These are phyloP conservation scores for Geotrupes spiniger DNA, from an alignment of 2,888 invertebrate species.

Conservation along the genomic window DNA sequence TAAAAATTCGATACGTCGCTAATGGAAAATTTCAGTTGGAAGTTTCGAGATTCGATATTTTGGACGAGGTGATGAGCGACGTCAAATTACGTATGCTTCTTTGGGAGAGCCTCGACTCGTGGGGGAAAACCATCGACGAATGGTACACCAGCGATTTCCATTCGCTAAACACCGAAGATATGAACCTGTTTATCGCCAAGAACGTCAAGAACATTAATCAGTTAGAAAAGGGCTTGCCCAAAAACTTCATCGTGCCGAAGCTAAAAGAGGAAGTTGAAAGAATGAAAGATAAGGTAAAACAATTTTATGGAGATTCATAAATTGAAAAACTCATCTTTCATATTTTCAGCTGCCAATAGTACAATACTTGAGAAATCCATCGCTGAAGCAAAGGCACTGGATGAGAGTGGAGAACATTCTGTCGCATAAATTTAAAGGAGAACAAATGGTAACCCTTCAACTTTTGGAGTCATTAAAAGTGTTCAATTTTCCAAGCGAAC, in stretches of 20 bases:
- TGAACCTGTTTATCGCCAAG: constrained; percentile 63
- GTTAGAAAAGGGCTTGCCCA: constrained; percentile 80
- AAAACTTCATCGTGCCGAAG: constrained; percentile 74
- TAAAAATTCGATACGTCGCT: constrained; percentile 3
- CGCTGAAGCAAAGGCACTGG: constrained; percentile 79
- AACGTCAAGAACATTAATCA: constrained; percentile 71
- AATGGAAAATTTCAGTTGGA: constrained; percentile 60
- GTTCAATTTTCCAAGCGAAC: constrained; percentile 67
- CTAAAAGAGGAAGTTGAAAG: constrained; percentile 75
- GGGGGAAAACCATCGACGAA: constrained; percentile 63
- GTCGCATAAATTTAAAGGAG: constrained; percentile 69
- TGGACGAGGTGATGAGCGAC: constrained; percentile 77
- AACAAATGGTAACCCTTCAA: constrained; percentile 64
- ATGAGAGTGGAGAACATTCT: constrained; percentile 73
- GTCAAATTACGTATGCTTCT: constrained; percentile 75
- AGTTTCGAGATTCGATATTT: constrained; percentile 74
- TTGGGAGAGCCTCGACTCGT: constrained; percentile 75
- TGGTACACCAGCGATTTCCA: constrained; percentile 67
- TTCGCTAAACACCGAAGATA: constrained; percentile 69
- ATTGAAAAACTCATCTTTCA: constrained; percentile 13
- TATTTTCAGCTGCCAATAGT: constrained; percentile 67
- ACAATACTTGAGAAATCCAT: constrained; percentile 75
- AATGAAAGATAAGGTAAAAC: constrained; percentile 77
- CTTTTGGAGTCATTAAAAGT: constrained; percentile 70
- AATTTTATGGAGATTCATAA: constrained; percentile 5